Base-by-base conservation (phyloP, 2,113 vertebrate species). In the Astur gentilis region DNA sequence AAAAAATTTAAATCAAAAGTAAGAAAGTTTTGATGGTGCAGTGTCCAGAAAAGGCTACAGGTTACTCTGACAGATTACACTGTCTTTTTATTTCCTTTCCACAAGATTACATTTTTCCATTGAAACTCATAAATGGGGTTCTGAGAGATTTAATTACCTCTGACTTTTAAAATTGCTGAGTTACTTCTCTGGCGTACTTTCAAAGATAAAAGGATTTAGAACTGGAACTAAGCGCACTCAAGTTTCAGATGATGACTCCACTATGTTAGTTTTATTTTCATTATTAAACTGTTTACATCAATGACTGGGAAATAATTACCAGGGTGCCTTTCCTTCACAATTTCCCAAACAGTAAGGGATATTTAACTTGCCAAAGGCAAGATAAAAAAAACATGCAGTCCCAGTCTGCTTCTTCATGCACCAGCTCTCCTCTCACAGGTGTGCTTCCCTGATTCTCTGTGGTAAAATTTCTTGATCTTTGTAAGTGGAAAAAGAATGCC, bases 351-450 rank as follows among this genome's bases (percentile, higher is more conserved):
- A 40, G 7, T 26, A 50, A n/a, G 18, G 22, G 25, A 17, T 64
- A 88, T 79, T 45, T 85, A 44, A 42, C 42, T 88, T 83, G 32
- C 20, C n/a, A 80, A 76, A 71, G 29, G 27, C 20, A 77, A 67
- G 15, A 80, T 22, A 38, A 65, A 67, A 47, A 47, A 57, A 44
- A 26, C 1, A 0, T 54, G 55, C 29, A 8, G 13, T 62, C 19
- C 16, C 19, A 29, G 3, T 47, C 36, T 55, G 13, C 25, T 73
- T 31, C 50, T 44, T 87, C 25, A 9, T 55, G 17, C 10, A 19
- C 11, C 1, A 0, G 4, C 2, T 2, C 18, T 83, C 14, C 4
- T 65, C 54, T 91, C 72, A 55, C 10, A 73, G 14, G 23, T 16
- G 13, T 16, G 25, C 9, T 47, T 81, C 58, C 55, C 17, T 73